These are phyloP conservation scores for Leucophora obtusa DNA, from an alignment of 2,888 invertebrate species.

Conservation along the genomic window DNA sequence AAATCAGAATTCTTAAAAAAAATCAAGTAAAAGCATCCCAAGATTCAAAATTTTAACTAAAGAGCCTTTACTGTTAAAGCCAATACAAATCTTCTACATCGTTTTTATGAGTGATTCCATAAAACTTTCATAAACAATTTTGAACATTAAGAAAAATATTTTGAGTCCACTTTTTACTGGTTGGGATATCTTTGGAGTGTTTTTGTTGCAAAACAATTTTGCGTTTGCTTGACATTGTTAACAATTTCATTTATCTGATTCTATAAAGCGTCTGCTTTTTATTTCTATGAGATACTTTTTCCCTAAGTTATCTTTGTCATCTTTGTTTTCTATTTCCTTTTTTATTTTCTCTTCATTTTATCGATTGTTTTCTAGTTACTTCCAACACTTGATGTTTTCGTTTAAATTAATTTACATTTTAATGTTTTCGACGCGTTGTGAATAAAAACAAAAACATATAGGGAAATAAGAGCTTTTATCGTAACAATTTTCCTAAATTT, in stretches of 20 bases:
- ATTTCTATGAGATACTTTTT: constrained; percentile 41
- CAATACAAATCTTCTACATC: no score
- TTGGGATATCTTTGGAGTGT: constrained; percentile 26
- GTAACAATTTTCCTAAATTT: background rate
- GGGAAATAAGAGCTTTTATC: constrained; percentile 29
- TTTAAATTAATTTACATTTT: constrained; percentile 65
- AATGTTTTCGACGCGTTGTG: constrained; percentile 57
- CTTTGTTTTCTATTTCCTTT: constrained; percentile 38
- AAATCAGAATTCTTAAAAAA: no score
- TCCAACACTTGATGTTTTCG: constrained; percentile 61
- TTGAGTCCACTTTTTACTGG: no score
- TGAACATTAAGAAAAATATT: no score
- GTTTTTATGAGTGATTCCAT: no score
- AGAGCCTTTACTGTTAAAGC: no score
- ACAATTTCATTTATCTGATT: constrained; percentile 44
- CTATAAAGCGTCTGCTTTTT: constrained; percentile 24
- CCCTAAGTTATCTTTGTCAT: constrained; percentile 30
- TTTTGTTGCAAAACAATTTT: constrained; percentile 9
- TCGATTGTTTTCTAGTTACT: constrained; percentile 50
- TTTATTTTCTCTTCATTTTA: constrained; percentile 25
- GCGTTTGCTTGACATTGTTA: background rate
- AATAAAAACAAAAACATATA: constrained; percentile 39
- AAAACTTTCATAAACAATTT: no score
- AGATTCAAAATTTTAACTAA: no score
- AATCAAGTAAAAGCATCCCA: no score